phyloP scores from a whole-genome alignment of 2,888 invertebrate species.

The Eulithis prunata region DNA sequence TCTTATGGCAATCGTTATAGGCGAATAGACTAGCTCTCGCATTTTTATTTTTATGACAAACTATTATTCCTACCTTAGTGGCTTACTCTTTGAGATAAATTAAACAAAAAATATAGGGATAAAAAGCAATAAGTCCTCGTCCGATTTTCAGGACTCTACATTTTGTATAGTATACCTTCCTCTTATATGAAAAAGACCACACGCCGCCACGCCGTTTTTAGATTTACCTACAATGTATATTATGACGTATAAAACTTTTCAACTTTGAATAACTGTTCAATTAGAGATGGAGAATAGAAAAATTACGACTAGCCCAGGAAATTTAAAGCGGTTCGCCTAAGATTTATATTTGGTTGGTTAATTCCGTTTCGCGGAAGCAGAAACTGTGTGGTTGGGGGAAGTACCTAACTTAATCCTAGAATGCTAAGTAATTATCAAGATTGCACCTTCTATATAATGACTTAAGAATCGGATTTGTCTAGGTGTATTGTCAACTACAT shows the following conservation, averaged over 20 bases:
- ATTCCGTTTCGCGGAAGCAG: slow-evolving; percentile 15
- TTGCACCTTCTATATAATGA: slow-evolving; percentile 6
- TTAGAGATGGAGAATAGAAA: slow-evolving; percentile 53
- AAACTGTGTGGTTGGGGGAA: slow-evolving; percentile 16
- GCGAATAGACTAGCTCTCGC: too few relatives aligned
- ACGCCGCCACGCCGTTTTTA: too few relatives aligned
- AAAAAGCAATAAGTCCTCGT: too few relatives aligned
- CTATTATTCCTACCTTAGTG: too few relatives aligned
- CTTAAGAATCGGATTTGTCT: slow-evolving; percentile 10
- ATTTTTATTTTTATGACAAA: too few relatives aligned
- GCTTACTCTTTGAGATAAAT: too few relatives aligned
- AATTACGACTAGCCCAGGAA: slow-evolving; percentile 37
- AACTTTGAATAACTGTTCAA: slow-evolving; percentile 61
- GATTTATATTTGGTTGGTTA: slow-evolving; percentile 26
- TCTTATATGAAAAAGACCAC: too few relatives aligned
- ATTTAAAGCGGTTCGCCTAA: slow-evolving; percentile 32
- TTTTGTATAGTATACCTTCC: too few relatives aligned
- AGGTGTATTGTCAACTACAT: neutral
- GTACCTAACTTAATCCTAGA: slow-evolving; percentile 21
- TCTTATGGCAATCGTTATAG: too few relatives aligned
- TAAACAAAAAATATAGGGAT: too few relatives aligned
- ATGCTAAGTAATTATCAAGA: slow-evolving; percentile 21
- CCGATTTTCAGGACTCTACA: too few relatives aligned
- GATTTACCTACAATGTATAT: too few relatives aligned
- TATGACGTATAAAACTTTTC: slow-evolving; percentile 41